Conservation (phyloP, 2,888 invertebrate genomes). For the Drepanosiphum platanoidis region DNA sequence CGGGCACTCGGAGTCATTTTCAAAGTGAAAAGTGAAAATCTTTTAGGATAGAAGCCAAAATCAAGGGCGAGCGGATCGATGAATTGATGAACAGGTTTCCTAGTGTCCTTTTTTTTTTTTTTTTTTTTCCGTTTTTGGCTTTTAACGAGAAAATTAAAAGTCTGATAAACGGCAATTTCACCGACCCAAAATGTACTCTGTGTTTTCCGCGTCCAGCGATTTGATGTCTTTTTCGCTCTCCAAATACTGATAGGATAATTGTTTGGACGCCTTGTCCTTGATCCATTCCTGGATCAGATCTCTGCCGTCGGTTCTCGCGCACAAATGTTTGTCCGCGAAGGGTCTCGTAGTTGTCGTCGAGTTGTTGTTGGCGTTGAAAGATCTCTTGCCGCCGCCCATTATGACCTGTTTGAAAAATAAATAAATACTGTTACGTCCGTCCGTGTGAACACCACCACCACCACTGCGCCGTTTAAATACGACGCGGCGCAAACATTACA, state of each 20-base stretch:
- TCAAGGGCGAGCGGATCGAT: no score
- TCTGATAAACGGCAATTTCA: no score
- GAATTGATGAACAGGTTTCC: no score
- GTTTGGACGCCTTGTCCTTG: slow-evolving; percentile 71
- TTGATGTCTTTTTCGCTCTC: slow-evolving; percentile 76
- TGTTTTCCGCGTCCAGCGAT: slow-evolving; percentile 71
- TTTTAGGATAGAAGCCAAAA: no score
- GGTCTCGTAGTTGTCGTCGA: slow-evolving; percentile 66
- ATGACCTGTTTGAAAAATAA: slow-evolving; percentile 73
- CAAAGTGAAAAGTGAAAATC: no score
- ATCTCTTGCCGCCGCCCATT: slow-evolving; percentile 86
- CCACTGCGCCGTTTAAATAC: no score
- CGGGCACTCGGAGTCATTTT: no score
- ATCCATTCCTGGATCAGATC: slow-evolving; percentile 81
- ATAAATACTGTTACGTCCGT: background rate
- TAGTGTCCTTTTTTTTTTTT: no score
- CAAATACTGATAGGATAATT: slow-evolving; percentile 73
- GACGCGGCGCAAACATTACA: no score
- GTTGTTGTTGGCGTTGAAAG: slow-evolving; percentile 72
- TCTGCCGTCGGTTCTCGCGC: slow-evolving; percentile 77
- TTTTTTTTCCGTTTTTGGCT: no score
- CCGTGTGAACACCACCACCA: no score
- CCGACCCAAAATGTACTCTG: slow-evolving; percentile 81
- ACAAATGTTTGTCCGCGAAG: slow-evolving; percentile 73
- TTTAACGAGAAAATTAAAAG: no score